Conservation (phyloP, 2,888 invertebrate species). For the Pandemis corylana region DNA sequence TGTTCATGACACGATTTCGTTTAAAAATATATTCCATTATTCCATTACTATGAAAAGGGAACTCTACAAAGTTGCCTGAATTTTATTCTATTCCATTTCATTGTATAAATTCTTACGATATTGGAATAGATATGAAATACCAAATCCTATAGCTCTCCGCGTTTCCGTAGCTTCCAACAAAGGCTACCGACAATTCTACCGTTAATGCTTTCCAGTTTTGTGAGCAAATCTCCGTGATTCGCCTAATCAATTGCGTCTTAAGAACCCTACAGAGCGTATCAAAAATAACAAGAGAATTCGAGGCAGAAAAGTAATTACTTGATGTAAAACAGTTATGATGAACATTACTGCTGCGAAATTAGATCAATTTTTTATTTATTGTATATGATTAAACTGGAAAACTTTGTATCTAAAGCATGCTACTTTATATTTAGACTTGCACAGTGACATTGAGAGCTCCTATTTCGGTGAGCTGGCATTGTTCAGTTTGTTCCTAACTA, state of each 20-base stretch:
- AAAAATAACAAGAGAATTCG: conserved; percentile 30
- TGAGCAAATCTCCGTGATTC: conserved; percentile 40
- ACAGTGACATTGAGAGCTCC: not conserved
- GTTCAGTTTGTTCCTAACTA: not conserved
- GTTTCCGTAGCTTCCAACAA: conserved; percentile 5
- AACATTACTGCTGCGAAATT: conserved; percentile 25
- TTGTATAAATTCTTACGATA: not conserved
- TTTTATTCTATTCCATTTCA: not conserved
- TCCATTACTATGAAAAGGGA: not conserved
- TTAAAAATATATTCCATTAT: not conserved
- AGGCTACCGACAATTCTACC: conserved; percentile 16
- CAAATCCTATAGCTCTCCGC: not conserved
- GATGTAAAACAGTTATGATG: conserved; percentile 28
- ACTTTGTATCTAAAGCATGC: not conserved
- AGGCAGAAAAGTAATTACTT: conserved; percentile 29
- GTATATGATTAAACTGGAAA: not conserved
- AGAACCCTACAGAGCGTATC: conserved; percentile 37
- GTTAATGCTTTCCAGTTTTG: conserved; percentile 38
- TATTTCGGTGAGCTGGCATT: conserved; percentile 3
- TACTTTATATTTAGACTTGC: no score
- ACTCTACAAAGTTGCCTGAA: not conserved
- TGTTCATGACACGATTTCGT: not conserved
- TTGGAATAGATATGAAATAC: conserved; percentile 3
- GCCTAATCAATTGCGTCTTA: conserved; percentile 30
- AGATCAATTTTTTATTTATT: not conserved